A percentile compares a stretch with the other conserved stretches of the same genome.
Evolutionary conservation across 2,888 invertebrate genomes (phyloP).

Genomic region (Agrypnus murinus): DNA sequence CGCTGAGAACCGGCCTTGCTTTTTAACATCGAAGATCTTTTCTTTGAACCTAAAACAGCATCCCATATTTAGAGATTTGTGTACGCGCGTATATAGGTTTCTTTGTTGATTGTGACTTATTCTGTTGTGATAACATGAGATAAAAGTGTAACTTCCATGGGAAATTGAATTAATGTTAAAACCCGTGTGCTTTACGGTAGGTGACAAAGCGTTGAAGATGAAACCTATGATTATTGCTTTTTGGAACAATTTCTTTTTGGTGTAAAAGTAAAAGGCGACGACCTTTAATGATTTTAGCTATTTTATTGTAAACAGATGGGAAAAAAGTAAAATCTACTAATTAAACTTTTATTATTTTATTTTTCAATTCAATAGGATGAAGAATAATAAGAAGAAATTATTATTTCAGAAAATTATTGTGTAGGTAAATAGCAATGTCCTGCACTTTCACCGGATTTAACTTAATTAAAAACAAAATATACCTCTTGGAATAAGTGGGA

Average conservation of each 20-base stretch:
- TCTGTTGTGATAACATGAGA: too few species aligned
- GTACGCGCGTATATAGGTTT: not conserved
- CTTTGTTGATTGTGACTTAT: too few species aligned
- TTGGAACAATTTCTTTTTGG: constrained; percentile 7
- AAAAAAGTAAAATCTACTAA: constrained; percentile 11
- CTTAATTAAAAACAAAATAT: constrained; percentile 6
- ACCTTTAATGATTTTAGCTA: constrained; percentile 9
- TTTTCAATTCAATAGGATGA: not conserved
- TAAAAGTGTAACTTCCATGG: not conserved
- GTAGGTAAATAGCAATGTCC: not conserved
- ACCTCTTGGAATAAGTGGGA: not conserved
- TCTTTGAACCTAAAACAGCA: constrained; percentile 10
- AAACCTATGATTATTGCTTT: constrained; percentile 30
- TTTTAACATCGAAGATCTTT: constrained; percentile 38
- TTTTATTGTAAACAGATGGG: not conserved
- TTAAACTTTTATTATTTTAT: not conserved
- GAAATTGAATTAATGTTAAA: not conserved
- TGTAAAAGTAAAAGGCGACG: constrained; percentile 24
- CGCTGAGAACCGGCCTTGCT: constrained; percentile 58
- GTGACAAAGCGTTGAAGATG: constrained; percentile 31
- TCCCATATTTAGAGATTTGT: too few species aligned
- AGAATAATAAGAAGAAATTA: not conserved
- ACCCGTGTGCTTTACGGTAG: constrained; percentile 23
- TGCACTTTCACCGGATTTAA: constrained; percentile 17
- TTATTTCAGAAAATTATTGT: not conserved